phyloP scores from a whole-genome alignment of 2,888 invertebrate genomes.

The Folsomia manolachei region DNA sequence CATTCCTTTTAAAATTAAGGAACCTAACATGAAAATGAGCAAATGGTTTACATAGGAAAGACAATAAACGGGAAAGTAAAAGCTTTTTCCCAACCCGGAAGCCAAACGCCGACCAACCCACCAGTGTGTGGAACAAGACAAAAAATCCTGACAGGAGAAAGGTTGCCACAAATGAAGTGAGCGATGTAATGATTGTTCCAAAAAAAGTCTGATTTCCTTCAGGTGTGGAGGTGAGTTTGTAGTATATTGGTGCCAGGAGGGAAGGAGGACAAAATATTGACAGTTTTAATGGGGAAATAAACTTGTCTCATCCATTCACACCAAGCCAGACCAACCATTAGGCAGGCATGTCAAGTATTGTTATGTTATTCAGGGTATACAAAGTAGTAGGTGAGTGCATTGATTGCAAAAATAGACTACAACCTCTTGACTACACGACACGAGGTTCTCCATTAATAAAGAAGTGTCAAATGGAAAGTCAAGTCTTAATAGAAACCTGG shows the following conservation, averaged over 20 bases:
- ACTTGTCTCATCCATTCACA: constrained; percentile 26
- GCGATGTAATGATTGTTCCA: neutral
- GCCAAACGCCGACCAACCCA: neutral
- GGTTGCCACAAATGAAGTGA: too few species aligned
- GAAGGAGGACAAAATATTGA: constrained; percentile 20
- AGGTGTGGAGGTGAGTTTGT: neutral
- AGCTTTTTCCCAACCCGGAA: neutral
- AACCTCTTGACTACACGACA: neutral
- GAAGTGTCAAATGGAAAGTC: too few species aligned
- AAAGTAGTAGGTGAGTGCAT: neutral
- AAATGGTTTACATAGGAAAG: too few species aligned
- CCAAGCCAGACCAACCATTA: neutral
- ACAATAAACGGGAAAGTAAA: neutral
- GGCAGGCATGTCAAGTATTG: too few species aligned
- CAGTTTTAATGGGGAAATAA: constrained; percentile 40
- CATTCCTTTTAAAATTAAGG: too few species aligned
- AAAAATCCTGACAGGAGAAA: too few species aligned
- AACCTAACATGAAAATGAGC: too few species aligned
- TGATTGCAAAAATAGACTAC: neutral
- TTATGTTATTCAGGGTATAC: too few species aligned
- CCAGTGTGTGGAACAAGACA: neutral
- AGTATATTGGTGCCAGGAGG: neutral
- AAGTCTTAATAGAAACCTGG: too few species aligned
- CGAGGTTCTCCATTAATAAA: constrained; percentile 16
- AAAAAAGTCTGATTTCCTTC: neutral